Evolutionary conservation across 2,797 vertebrate species (phyloP).

Genomic region (Distichodus sexfasciatus): DNA sequence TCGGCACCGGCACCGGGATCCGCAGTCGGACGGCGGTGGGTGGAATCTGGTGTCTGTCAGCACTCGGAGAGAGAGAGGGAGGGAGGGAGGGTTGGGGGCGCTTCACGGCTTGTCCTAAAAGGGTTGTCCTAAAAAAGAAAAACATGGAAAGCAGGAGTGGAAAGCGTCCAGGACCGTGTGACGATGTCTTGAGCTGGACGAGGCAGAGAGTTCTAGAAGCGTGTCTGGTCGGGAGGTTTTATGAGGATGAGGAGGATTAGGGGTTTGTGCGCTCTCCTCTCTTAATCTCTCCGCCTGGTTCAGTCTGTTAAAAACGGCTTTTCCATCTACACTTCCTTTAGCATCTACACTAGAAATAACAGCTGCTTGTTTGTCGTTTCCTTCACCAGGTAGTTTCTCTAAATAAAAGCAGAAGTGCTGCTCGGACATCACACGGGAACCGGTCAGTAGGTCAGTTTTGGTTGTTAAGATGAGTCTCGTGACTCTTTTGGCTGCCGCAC

Average conservation of each 20-base stretch:
- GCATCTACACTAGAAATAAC: background rate
- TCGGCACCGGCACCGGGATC: constrained; percentile 42
- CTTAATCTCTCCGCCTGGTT: constrained; percentile 22
- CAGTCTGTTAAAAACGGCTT: background rate
- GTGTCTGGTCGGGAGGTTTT: constrained; percentile 24
- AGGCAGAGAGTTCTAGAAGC: background rate
- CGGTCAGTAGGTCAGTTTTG: constrained; percentile 50
- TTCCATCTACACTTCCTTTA: background rate
- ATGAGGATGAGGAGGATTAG: constrained; percentile 38
- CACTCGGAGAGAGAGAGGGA: background rate
- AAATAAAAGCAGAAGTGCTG: background rate
- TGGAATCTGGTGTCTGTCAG: constrained; percentile 5
- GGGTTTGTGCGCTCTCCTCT: background rate
- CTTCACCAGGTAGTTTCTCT: constrained; percentile 5
- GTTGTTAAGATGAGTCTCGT: constrained; percentile 55
- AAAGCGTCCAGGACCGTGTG: background rate
- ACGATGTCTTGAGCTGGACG: constrained; percentile 3
- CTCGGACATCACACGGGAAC: background rate
- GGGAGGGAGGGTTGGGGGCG: background rate
- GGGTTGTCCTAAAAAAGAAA: background rate
- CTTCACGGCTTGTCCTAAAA: background rate
- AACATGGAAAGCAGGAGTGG: background rate
- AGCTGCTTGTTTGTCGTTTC: background rate
- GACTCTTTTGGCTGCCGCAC: constrained; percentile 40
- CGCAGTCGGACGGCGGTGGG: no score